A percentile compares a stretch with the other conserved stretches of the same genome.
phyloP scores from a whole-genome alignment of 2,797 vertebrate species.

The Nothura maculosa region DNA sequence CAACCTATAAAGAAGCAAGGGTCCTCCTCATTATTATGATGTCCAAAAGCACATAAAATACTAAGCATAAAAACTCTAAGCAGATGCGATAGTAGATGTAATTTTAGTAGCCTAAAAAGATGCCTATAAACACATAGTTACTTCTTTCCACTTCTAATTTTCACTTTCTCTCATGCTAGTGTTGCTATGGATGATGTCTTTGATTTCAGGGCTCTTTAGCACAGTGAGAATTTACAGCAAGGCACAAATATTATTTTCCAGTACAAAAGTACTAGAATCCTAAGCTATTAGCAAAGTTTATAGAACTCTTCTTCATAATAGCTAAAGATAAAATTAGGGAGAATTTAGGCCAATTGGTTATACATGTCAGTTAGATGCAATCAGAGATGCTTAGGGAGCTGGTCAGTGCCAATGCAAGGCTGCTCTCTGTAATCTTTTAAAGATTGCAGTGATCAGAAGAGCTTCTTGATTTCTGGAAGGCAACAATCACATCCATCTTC shows the following conservation, averaged over 20 bases:
- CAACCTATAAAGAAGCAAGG: neutral
- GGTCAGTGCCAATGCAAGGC: neutral
- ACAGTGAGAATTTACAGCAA: neutral
- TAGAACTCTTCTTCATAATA: neutral
- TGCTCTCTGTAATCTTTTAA: neutral
- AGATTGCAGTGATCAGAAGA: neutral
- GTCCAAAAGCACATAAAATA: neutral
- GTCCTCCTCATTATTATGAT: neutral
- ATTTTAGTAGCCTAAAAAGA: neutral
- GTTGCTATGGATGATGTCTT: neutral
- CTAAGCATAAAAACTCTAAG: neutral
- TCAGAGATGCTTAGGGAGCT: neutral
- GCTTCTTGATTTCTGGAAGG: neutral
- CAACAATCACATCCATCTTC: neutral
- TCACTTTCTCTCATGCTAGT: neutral
- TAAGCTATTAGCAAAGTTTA: neutral
- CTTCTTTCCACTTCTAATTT: neutral
- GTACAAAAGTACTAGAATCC: neutral
- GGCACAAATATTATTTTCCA: neutral
- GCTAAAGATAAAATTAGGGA: neutral
- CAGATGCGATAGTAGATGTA: neutral
- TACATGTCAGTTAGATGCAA: neutral
- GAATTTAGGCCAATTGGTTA: neutral
- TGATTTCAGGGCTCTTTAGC: neutral
- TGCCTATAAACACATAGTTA: neutral